A percentile compares a stretch with the other conserved stretches of the same genome.
Evolutionary conservation across 2,888 invertebrate genomes (phyloP).

Genomic region (Aricia artaxerxes): DNA sequence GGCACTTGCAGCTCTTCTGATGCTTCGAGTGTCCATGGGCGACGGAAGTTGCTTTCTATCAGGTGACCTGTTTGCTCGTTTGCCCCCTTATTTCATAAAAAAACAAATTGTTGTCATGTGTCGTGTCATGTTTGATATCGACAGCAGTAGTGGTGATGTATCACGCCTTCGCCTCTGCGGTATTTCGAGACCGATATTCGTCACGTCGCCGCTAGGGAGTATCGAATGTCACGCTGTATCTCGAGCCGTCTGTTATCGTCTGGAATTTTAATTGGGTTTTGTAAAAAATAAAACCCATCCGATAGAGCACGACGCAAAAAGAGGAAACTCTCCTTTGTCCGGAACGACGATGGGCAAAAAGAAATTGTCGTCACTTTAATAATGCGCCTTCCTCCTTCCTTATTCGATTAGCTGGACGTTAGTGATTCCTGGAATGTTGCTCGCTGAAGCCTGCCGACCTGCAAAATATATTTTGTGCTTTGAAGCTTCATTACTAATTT

Average conservation of each 20-base stretch:
- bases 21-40: too few relatives aligned
- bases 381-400: background rate
- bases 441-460: background rate
- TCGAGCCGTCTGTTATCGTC: background rate
- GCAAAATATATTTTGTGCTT: background rate
- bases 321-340: background rate
- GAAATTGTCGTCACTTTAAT: background rate
- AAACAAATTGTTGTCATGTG: background rate
- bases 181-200: background rate
- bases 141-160: background rate
- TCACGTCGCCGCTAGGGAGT: background rate
- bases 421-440: background rate
- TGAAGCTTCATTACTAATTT: background rate
- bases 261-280: conserved; percentile 1
- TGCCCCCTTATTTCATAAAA: too few relatives aligned
- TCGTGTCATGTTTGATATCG: background rate
- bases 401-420: background rate
- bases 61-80: too few relatives aligned
- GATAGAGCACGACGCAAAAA: background rate
- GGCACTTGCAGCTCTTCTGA: too few relatives aligned
- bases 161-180: background rate
- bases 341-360: background rate
- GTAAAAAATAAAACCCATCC: background rate
- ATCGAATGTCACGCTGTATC: background rate
- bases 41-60: too few relatives aligned